These are phyloP conservation scores for Pyrgilauda ruficollis DNA, from an alignment of 2,113 vertebrate genomes.

Conservation along the genomic window DNA sequence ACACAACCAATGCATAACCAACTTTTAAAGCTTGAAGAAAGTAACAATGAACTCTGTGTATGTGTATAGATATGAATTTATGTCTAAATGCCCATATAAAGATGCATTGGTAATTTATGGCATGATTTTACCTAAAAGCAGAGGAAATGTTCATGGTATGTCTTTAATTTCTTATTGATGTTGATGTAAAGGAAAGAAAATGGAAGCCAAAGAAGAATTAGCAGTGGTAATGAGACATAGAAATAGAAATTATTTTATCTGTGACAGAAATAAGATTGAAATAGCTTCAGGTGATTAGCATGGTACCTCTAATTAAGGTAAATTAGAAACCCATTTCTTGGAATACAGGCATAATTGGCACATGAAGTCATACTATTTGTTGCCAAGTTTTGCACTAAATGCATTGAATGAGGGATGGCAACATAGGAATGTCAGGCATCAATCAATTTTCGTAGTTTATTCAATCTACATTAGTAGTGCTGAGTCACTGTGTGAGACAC, in stretches of 20 bases:
- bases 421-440: not conserved
- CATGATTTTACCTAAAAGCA: not conserved
- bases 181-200: not conserved
- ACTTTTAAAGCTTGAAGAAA: not conserved
- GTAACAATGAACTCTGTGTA: not conserved
- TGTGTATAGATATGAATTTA: not conserved
- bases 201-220: not conserved
- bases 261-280: not conserved
- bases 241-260: not conserved
- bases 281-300: not conserved
- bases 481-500: rapidly evolving
- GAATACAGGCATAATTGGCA: not conserved
- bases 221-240: not conserved
- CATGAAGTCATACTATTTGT: not conserved
- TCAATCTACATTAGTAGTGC: not conserved
- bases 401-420: not conserved
- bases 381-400: not conserved
- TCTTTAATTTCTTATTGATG: not conserved
- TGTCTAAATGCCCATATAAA: not conserved
- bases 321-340: not conserved
- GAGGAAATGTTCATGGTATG: not conserved
- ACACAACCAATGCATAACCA: not conserved
- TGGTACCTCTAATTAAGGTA: not conserved
- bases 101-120: not conserved
- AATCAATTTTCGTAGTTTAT: not conserved